Evolutionary conservation across 2,113 vertebrate genomes (phyloP).

Genomic region (Petaurus breviceps): DNA sequence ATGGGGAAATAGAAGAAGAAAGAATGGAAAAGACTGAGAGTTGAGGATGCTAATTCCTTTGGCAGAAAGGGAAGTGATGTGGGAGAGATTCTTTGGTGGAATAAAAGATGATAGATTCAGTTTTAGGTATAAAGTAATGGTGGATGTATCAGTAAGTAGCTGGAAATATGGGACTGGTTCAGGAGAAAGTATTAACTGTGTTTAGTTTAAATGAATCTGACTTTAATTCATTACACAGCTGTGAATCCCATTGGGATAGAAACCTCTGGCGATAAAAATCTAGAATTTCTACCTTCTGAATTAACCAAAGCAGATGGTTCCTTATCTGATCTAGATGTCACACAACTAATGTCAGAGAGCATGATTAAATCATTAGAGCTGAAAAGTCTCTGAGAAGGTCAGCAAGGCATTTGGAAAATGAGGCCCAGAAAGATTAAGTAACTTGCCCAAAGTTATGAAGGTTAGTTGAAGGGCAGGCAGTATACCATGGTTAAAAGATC

Average conservation of each 20-base stretch:
- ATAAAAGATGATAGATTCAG: neutral
- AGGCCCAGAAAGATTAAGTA: neutral
- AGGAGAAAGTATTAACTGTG: neutral
- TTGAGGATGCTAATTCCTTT: neutral
- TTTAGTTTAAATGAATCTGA: neutral
- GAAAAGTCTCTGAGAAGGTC: neutral
- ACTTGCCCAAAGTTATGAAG: slow-evolving; percentile 1
- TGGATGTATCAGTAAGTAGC: neutral
- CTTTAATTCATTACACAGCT: neutral
- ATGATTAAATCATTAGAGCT: neutral
- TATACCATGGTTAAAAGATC: neutral
- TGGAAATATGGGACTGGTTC: neutral
- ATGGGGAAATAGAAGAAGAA: neutral
- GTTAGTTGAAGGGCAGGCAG: neutral
- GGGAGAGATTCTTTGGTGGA: neutral
- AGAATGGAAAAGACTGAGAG: neutral
- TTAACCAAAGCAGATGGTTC: neutral
- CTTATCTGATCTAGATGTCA: neutral
- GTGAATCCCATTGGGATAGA: neutral
- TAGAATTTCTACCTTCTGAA: neutral
- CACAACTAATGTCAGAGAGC: neutral
- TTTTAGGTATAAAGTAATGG: neutral
- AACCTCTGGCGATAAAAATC: neutral
- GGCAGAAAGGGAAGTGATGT: neutral
- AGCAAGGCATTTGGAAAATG: slow-evolving; percentile 2